A percentile compares a stretch with the other conserved stretches of the same genome.
These are phyloP conservation scores for Rhadina sibilatrix DNA, from an alignment of 2,113 vertebrate species.

Conservation along the genomic window DNA sequence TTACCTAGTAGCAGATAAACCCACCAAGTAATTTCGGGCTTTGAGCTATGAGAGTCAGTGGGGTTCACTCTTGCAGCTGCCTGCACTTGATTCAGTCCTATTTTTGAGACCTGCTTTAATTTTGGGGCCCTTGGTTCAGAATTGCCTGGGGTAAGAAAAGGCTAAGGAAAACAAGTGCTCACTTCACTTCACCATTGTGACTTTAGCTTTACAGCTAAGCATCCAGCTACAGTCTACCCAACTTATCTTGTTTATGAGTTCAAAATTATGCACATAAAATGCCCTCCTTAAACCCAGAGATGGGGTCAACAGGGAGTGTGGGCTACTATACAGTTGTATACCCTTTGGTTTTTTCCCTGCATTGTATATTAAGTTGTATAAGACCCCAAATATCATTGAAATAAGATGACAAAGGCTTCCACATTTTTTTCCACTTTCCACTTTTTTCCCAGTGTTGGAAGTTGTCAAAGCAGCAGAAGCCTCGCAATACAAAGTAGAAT, in stretches of 20 bases:
- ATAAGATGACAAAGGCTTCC: background rate
- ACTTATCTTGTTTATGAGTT: background rate
- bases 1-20: constrained; percentile 70
- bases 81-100: constrained; percentile 25
- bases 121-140: background rate
- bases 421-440: background rate
- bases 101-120: constrained; percentile 8
- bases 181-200: background rate
- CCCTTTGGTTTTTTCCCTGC: background rate
- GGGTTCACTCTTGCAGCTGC: constrained; percentile 57
- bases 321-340: background rate
- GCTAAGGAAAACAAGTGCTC: background rate
- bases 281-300: background rate
- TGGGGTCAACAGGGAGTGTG: background rate
- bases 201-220: background rate
- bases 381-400: background rate
- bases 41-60: constrained; percentile 59
- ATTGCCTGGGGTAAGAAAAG: background rate
- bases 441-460: background rate
- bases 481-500: background rate
- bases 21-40: constrained; percentile 72
- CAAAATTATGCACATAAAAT: background rate
- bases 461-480: background rate
- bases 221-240: background rate
- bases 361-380: background rate